Evolutionary conservation across 2,113 vertebrate genomes (phyloP), one percentile per base, ranked within the genome.

Genomic region (Sinocyclocheilus anophthalmus): DNA sequence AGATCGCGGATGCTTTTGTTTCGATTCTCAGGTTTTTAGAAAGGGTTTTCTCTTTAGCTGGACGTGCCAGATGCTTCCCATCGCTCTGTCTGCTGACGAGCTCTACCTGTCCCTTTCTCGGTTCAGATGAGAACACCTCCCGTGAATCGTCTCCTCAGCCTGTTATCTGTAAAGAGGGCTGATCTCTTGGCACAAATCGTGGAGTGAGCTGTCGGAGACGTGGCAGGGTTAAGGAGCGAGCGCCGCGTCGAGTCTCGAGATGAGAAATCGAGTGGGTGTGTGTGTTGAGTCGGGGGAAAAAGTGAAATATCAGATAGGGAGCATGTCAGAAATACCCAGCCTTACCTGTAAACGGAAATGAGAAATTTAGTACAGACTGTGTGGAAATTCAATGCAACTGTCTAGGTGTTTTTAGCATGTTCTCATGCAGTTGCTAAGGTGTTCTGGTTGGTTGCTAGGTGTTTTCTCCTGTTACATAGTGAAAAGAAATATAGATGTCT

Each of bases 151-250:
- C 77, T 81, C 80, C 57, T 63, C 79, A 69, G 80, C 69, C 80
- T 85, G 81, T 86, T 87, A 84, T 84, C 81, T 86, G 86, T 80
- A 84, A 76, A 84, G 85, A 84, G 78, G 67, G 77, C 80, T 89
- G 88, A 89, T 89, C 85, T 87, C 65, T 57, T 86, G 85, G 85
- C 82, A 84, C 79, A 84, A 75, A 78, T 85, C 57, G 82, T 33
- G 67, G 83, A 86, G 88, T 83, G 80, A 84, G 86, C 76, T 89
- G 77, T 78, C 84, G 77, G 59, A 89, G 84, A 85, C 80, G 61
- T 87, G 84, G 50, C 76, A 70, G 86, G 80, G 88, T 84, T 84
- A 88, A 88, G 73, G 84, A 86, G 83, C 84, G 79, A 84, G 83
- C 81, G 73, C 75, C 69, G 76, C 76, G 72, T 75, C 61, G 75